phyloP scores from a whole-genome alignment of 2,797 vertebrate genomes.

The Enteromius viviparus region DNA sequence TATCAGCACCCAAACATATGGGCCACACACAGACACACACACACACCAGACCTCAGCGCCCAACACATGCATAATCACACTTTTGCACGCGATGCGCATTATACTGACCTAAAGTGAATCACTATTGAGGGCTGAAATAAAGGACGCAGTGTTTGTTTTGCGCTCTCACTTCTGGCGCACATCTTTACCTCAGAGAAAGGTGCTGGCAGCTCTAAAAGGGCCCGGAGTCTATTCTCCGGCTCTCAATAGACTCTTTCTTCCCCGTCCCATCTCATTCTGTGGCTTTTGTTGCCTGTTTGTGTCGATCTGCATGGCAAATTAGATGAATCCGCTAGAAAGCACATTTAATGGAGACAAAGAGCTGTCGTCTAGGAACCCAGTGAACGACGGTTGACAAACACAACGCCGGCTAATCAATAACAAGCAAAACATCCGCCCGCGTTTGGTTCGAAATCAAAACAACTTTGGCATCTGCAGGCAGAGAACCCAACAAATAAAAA shows the following conservation, averaged over 20 bases:
- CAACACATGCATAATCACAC: conserved; percentile 5
- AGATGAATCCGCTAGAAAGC: conserved; percentile 69
- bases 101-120: neutral
- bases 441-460: conserved; percentile 42
- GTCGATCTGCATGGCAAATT: conserved; percentile 66
- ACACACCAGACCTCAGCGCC: conserved; percentile 81
- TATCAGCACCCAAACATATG: conserved; percentile 98
- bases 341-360: conserved; percentile 62
- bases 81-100: neutral
- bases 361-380: conserved; percentile 62
- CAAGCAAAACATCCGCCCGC: conserved; percentile 57
- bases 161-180: conserved; percentile 57
- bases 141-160: conserved; percentile 61
- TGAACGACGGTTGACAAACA: conserved; percentile 60
- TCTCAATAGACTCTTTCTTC: conserved; percentile 62
- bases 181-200: conserved; percentile 19
- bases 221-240: conserved; percentile 20
- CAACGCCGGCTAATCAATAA: conserved; percentile 66
- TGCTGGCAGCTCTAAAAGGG: conserved; percentile 23
- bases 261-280: conserved; percentile 43
- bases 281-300: conserved; percentile 63
- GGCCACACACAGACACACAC: conserved; percentile 90
- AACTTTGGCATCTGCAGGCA: neutral
- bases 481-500: conserved; percentile 35
- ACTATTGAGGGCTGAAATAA: neutral